Evolutionary conservation across 2,797 vertebrate species (phyloP), one percentile per base, ranked within the genome.

Genomic region (Tiaroga cobitis): DNA sequence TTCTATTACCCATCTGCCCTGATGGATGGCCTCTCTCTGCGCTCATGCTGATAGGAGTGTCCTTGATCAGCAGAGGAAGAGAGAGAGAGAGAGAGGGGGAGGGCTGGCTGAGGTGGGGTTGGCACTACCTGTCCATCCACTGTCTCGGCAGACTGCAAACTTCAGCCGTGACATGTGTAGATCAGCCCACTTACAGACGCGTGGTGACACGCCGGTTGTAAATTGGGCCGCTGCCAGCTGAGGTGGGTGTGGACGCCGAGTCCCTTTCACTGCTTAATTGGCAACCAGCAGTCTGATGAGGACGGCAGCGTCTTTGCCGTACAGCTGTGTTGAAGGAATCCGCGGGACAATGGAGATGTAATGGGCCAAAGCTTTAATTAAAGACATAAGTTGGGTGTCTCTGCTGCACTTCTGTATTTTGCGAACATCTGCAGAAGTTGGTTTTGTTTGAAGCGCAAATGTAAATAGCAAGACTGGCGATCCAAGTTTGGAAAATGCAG

Each of bases 1-100:
- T 95, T 95, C 93, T 93, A 95, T 95, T 95, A 95, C 94, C 93
- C 91, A 91, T 86, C 89, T 79, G 87, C 70, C 85, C 92, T 95
- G 95, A 96, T 95, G 92, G 94, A 96, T 95, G 93, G 92, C 89
- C 85, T 87, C 91, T 90, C 90, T 92, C 91, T 91, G 91, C 92
- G 93, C 92, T 88, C 90, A 90, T 90, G 91, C 93, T 94, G 93
- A 95, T 94, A 94, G 43, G 90, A 87, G 91, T 92, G 94, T 96
- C 94, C 94, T 95, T 96, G 95, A 95, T 85, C 88, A 85, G 86
- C 88, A 89, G 78, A 87, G 89, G 88, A 88, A 41, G 76, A 63
- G 76, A 79, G 72, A 63, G 74, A 79, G 67, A 78, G 72, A 81
- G 81, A 86, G 88, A 63, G 83, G 37, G 61, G 87, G 83, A 56